These are phyloP conservation scores for Chironomus tentans DNA, from an alignment of 2,888 invertebrate genomes.

Conservation along the genomic window DNA sequence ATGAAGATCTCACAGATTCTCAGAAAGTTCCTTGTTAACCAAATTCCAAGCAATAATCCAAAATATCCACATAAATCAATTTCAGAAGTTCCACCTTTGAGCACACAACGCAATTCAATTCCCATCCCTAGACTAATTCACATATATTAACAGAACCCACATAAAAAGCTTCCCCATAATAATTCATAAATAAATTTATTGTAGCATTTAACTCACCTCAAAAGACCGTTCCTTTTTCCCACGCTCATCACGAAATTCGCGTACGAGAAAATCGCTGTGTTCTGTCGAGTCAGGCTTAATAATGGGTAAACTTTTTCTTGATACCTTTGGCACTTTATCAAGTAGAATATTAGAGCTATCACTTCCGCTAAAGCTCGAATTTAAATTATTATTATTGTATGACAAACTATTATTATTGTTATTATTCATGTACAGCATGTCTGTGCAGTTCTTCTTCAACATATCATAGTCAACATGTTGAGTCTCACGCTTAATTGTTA, in stretches of 20 bases:
- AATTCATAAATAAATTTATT: background rate
- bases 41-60: no score
- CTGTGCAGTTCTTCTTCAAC: slow-evolving; percentile 23
- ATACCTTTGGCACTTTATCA: slow-evolving; percentile 11
- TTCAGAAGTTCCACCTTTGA: no score
- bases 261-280: slow-evolving; percentile 13
- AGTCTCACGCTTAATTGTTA: slow-evolving; percentile 9
- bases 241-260: slow-evolving; percentile 19
- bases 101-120: no score
- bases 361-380: slow-evolving; percentile 14
- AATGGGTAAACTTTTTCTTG: slow-evolving; percentile 17
- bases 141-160: no score
- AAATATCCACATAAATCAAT: no score
- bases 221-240: slow-evolving; percentile 24
- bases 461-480: slow-evolving; percentile 11
- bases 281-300: slow-evolving; percentile 23
- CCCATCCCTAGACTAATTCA: no score
- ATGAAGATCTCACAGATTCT: no score
- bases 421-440: slow-evolving; percentile 10
- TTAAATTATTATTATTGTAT: slow-evolving; percentile 18
- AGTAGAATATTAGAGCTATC: slow-evolving; percentile 7
- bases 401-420: slow-evolving; percentile 22
- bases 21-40: no score
- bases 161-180: background rate
- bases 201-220: slow-evolving; percentile 9